A percentile compares a stretch with the other conserved stretches of the same genome.
Evolutionary conservation across 2,113 vertebrate genomes (phyloP).

Genomic region (Dissostichus mawsoni): DNA sequence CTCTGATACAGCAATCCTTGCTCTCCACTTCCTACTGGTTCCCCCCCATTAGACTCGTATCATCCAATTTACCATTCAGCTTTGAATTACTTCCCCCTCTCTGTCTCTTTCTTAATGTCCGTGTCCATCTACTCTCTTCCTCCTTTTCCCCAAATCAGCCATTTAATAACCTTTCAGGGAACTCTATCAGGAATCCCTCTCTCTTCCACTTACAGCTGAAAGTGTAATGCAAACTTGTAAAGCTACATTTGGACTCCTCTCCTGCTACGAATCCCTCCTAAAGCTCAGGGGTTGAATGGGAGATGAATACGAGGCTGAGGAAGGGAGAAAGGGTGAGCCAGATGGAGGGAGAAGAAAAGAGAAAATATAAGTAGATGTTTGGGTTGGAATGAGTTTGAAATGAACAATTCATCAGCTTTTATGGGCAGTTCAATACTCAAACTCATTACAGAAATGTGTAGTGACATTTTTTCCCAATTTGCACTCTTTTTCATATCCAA

Average conservation of each 20-base stretch:
- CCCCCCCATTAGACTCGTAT: constrained; percentile 59
- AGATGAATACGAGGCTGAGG: constrained; percentile 5
- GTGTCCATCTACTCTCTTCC: constrained; percentile 33
- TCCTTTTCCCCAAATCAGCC: constrained; percentile 48
- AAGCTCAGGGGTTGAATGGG: constrained; percentile 9
- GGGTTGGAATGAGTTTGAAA: constrained; percentile 1
- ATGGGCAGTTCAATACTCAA: constrained; percentile 10
- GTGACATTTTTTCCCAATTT: constrained; percentile 2
- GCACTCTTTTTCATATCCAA: constrained; percentile 8
- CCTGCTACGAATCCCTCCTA: constrained; percentile 18
- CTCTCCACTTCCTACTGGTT: constrained; percentile 36
- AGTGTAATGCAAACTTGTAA: constrained; percentile 49
- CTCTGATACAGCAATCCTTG: constrained; percentile 58
- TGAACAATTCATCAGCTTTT: constrained; percentile 50
- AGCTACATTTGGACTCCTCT: constrained; percentile 57
- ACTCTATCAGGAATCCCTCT: constrained; percentile 36
- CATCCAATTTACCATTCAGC: constrained; percentile 53
- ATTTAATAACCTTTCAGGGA: constrained; percentile 56
- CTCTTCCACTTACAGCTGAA: constrained; percentile 37
- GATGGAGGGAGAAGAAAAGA: constrained; percentile 13
- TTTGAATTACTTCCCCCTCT: constrained; percentile 43
- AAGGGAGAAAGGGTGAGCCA: constrained; percentile 1
- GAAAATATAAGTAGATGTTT: neutral
- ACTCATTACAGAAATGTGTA: constrained; percentile 12
- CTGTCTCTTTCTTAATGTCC: constrained; percentile 27